phyloP scores from a whole-genome alignment of 2,888 invertebrate species.

The Ecdyonurus torrentis region DNA sequence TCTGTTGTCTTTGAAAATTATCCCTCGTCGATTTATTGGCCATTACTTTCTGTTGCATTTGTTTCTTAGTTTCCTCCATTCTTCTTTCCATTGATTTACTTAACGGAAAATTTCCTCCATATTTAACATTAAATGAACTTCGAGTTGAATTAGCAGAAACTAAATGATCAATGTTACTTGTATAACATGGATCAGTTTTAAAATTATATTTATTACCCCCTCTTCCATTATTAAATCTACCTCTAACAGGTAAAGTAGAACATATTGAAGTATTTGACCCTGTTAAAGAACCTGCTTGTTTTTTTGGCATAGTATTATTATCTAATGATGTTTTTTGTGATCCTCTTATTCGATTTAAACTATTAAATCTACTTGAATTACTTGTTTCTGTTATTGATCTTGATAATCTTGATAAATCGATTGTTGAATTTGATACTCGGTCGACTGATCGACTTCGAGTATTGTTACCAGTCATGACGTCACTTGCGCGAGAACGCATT shows the following conservation, averaged over 20 bases:
- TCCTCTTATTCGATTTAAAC: background rate
- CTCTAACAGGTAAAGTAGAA: background rate
- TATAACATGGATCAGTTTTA: background rate
- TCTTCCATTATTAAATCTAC: background rate
- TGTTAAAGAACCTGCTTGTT: background rate
- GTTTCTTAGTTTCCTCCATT: background rate
- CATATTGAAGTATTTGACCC: background rate
- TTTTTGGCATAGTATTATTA: background rate
- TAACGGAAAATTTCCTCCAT: background rate
- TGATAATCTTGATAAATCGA: background rate
- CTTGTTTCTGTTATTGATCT: background rate
- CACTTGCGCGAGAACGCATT: background rate
- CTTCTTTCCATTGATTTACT: background rate
- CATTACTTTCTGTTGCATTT: background rate
- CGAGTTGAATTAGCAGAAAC: background rate
- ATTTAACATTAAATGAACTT: background rate
- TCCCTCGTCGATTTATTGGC: background rate
- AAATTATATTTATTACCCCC: background rate
- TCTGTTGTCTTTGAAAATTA: background rate
- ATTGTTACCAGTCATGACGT: background rate
- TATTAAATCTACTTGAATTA: background rate
- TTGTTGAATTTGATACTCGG: background rate
- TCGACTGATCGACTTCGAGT: background rate
- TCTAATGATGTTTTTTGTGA: background rate
- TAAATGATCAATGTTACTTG: background rate